phyloP scores from a whole-genome alignment of 2,113 vertebrate genomes.

The Pygoscelis antarcticus region DNA sequence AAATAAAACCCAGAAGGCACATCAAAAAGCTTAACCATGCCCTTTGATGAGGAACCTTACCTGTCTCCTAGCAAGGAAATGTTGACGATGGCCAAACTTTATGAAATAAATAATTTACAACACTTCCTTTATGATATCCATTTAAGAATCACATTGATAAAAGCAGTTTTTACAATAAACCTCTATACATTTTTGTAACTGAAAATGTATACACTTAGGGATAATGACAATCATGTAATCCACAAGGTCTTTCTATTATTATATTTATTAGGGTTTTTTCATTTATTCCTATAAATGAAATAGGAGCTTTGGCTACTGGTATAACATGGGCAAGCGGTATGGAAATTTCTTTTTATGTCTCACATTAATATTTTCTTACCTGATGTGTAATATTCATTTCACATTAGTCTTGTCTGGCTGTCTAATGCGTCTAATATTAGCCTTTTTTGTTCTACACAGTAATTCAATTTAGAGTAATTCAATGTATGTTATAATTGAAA shows the following conservation, averaged over 20 bases:
- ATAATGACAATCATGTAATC: not conserved
- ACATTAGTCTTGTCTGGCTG: slow-evolving; percentile 10
- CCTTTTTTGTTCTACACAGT: not conserved
- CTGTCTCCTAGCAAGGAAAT: not conserved
- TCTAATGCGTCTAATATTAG: slow-evolving; percentile 18
- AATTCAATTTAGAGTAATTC: slow-evolving; percentile 48
- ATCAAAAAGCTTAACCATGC: not conserved
- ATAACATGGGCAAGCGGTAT: not conserved
- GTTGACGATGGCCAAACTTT: not conserved
- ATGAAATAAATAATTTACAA: not conserved
- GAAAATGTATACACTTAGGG: not conserved
- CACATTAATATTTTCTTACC: slow-evolving; percentile 8
- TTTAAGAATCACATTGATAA: not conserved
- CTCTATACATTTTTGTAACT: not conserved
- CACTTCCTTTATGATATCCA: not conserved
- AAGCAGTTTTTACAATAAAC: not conserved
- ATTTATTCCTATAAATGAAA: not conserved
- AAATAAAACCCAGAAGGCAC: not conserved
- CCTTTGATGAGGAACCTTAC: not conserved
- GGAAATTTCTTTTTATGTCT: not conserved
- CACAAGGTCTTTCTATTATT: not conserved
- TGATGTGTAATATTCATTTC: slow-evolving; percentile 10
- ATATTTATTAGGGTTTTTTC: not conserved
- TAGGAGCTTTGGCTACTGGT: not conserved
- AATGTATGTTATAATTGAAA: slow-evolving; percentile 39